Base-by-base conservation (phyloP, 2,888 invertebrate species). In the Lutraria lutraria region DNA sequence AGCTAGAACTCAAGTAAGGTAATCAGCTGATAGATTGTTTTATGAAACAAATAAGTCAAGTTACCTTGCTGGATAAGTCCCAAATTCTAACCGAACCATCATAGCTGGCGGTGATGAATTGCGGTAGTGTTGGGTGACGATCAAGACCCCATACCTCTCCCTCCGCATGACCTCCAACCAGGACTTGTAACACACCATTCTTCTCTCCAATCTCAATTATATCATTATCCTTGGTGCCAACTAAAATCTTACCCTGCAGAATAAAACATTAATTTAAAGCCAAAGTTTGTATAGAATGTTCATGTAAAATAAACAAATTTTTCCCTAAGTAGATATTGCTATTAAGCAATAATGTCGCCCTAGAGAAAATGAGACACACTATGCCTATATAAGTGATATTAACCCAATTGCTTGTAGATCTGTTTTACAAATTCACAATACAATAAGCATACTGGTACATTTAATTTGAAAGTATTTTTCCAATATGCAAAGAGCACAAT, bases 91-190 rank as follows among this genome's bases (percentile, higher is more conserved):
- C 94, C 12, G 96, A 96, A 13, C 96, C 96, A 94, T 97, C 97
- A 87, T 95, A 96, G 89, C 96, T 96, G 52, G 96, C 96, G 10
- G 96, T 96, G 86, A 96, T 95, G 90, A 96, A 96, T 54, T 94
- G 93, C 34, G 95, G 91, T 21, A 92, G 85, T 10, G 95, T 88
- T 13, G 96, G 96, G 91, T 97, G 96, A 79, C 94, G 90, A 85
- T 96, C 95, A 83, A 97, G 93, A 0, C 96, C 97, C 96, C 96
- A 97, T 53, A 97, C 94, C 87, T 96, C 96, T 1, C 97, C 97
- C 90, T 96, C 96, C 10, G 95, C 95, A 92, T 97, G 97, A 2
- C 96, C 96, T 54, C 95, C 95, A 21, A 96, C 93, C 63, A 97
- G 88, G 29, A 94, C 89, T 76, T 95, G 93, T 15, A 93, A 85